These are phyloP conservation scores for Turritopsis dohrnii DNA, from an alignment of 30 jellyfish, hydroid and myxozoan genomes.

Conservation along the genomic window DNA sequence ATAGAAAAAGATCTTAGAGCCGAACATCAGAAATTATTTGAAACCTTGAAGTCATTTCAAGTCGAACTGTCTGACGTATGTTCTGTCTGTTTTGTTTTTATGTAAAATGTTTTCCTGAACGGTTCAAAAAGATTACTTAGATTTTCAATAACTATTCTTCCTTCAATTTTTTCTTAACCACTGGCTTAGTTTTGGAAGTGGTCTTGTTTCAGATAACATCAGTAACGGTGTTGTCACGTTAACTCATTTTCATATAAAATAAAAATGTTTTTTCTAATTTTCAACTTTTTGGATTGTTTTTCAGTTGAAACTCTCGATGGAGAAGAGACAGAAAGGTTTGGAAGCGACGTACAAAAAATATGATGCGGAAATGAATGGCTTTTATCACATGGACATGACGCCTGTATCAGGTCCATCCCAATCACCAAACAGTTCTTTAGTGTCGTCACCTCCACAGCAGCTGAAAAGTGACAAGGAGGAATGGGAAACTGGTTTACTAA, in stretches of 20 bases:
- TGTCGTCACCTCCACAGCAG: conserved; percentile 37
- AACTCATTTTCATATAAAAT: too few relatives aligned
- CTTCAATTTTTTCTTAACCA: too few relatives aligned
- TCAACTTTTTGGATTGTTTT: background rate
- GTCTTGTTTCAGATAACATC: too few relatives aligned
- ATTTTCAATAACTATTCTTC: background rate
- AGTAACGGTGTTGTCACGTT: too few relatives aligned
- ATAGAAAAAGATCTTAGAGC: conserved; percentile 43
- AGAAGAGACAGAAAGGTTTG: conserved; percentile 45
- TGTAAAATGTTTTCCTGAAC: background rate
- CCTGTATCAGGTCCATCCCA: conserved; percentile 34
- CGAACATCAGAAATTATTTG: conserved; percentile 39
- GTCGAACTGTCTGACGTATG: conserved; percentile 51
- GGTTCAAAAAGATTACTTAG: background rate
- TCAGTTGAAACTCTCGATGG: conserved; percentile 66
- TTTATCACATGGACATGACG: conserved; percentile 58
- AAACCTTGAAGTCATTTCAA: conserved; percentile 38
- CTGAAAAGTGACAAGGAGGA: conserved; percentile 67
- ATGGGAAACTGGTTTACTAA: conserved; percentile 43
- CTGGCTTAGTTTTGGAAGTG: too few relatives aligned
- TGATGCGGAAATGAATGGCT: conserved; percentile 80
- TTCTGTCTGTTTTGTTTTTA: background rate
- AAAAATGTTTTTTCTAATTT: background rate
- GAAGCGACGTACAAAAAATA: conserved; percentile 52
- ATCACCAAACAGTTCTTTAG: conserved; percentile 35